Conservation (phyloP, 2,113 vertebrate genomes). For the Ariopsis seemanni region DNA sequence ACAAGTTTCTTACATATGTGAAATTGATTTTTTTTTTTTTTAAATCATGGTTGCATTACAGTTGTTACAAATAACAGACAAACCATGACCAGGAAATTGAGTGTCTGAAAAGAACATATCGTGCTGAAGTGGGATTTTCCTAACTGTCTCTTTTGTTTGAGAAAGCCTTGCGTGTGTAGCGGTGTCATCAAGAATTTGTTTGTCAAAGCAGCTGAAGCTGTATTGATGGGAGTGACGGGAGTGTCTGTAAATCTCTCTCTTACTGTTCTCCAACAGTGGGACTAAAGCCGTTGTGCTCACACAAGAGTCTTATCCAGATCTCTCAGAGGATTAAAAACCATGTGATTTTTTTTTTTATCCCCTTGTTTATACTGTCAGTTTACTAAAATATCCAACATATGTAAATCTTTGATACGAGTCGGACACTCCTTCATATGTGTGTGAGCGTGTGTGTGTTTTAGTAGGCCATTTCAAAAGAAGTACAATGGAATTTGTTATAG, state of each 20-base stretch:
- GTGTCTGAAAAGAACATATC: neutral
- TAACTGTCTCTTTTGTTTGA: conserved; percentile 71
- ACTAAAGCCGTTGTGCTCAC: conserved; percentile 23
- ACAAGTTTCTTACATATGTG: too few relatives aligned
- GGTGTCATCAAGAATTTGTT: conserved; percentile 61
- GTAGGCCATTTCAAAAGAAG: neutral
- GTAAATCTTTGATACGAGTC: conserved; percentile 23
- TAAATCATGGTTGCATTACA: neutral
- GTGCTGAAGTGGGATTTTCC: conserved; percentile 43
- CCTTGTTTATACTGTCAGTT: conserved; percentile 3
- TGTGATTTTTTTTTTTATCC: neutral
- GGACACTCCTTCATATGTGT: neutral
- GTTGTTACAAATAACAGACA: conserved; percentile 25
- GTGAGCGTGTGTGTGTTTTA: neutral
- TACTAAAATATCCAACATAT: neutral
- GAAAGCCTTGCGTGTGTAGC: conserved; percentile 64
- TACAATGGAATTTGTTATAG: neutral
- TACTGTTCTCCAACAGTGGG: conserved; percentile 46
- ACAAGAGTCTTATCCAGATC: neutral
- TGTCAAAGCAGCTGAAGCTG: conserved; percentile 68
- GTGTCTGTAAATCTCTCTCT: conserved; percentile 63
- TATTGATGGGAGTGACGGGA: conserved; percentile 62
- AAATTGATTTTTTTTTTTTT: too few relatives aligned
- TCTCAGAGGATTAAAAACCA: neutral
- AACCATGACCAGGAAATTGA: conserved; percentile 29